Percentiles rank a stretch among this genome's conserved stretches.
Conservation (phyloP, 2,888 invertebrate genomes). For the Orchesella flavescens region DNA sequence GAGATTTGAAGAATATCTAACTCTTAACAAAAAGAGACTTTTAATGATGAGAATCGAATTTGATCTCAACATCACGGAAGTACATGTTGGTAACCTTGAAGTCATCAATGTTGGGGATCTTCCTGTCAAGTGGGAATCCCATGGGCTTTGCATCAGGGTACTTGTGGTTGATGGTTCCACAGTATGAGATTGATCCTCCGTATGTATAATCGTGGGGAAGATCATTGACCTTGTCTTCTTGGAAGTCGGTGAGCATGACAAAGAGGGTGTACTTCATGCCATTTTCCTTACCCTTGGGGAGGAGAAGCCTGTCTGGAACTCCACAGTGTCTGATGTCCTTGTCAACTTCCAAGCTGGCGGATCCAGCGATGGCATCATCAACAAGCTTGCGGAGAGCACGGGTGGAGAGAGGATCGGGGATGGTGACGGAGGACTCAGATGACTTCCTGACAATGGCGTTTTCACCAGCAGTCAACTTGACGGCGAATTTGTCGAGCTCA, state of each 20-base stretch:
- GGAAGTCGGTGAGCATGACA: slow-evolving; percentile 69
- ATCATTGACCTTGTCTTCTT: slow-evolving; percentile 68
- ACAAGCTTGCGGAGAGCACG: slow-evolving; percentile 80
- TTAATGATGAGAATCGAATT: slow-evolving; percentile 26
- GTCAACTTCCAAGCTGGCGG: slow-evolving; percentile 77
- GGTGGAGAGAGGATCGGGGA: slow-evolving; percentile 78
- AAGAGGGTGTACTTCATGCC: slow-evolving; percentile 68
- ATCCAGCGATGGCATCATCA: slow-evolving; percentile 77
- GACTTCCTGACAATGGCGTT: slow-evolving; percentile 83
- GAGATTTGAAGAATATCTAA: not conserved
- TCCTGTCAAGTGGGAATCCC: slow-evolving; percentile 65
- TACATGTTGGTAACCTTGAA: slow-evolving; percentile 74
- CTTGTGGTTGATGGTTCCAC: slow-evolving; percentile 73
- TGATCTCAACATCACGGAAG: slow-evolving; percentile 78
- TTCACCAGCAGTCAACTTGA: slow-evolving; percentile 74
- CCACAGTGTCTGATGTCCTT: slow-evolving; percentile 70
- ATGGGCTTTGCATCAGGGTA: slow-evolving; percentile 70
- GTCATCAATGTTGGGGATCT: slow-evolving; percentile 33
- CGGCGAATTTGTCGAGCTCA: slow-evolving; percentile 71
- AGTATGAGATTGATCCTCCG: slow-evolving; percentile 72
- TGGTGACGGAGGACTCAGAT: slow-evolving; percentile 80
- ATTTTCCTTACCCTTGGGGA: slow-evolving; percentile 67
- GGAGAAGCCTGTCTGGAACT: slow-evolving; percentile 68
- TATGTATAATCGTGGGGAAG: slow-evolving; percentile 66
- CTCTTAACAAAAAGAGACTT: not conserved